Base-by-base conservation (phyloP, 2,797 vertebrate genomes). In the Epinephelus awoara region DNA sequence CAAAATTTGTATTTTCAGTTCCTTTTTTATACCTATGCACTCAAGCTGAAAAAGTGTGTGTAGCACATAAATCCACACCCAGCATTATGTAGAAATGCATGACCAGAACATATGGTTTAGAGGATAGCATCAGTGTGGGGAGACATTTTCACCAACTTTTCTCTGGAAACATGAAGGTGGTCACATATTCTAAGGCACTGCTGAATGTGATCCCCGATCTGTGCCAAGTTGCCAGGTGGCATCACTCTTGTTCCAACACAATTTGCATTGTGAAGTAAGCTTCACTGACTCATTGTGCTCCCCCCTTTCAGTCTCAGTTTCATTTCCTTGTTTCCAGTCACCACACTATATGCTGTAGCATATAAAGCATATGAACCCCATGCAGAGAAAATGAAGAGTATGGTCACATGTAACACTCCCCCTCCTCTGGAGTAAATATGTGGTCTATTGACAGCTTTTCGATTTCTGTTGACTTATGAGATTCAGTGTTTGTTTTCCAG, bases 1-100 rank as follows among this genome's bases (percentile, higher is more conserved):
- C 47, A 59, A 78, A 40, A 18, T 29, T 38, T 1, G 3, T 19
- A 44, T 50, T 67, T 62, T 71, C 34, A 2, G 61, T 81, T 79
- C 75, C 29, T 52, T 13, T 73, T 65, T 29, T 27, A 10, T 54
- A 27, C 14, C 11, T 2, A 6, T 18, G 12, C 2, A 4, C 1
- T 40, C 7, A 4, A 7, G 3, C 38, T 65, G 9, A 34, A 56
- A 68, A 73, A 77, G 14, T 59, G 23, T 19, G 2, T 19, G 6
- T 47, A 50, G 2, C 12, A 34, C n/a, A 50, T 21, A 67, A 21
- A n/a, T 15, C 11, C 34, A 25, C 38, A 46, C 15, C n/a, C 1
- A 38, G 7, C 5, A 12, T 13, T 18, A 17, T 21, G 23, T 14
- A 19, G 38, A 67, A 56, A 70, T 67, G 17, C 46, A n/a, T 11